Conservation (phyloP, 1,140 invertebrate genomes). For the Proales similis region DNA sequence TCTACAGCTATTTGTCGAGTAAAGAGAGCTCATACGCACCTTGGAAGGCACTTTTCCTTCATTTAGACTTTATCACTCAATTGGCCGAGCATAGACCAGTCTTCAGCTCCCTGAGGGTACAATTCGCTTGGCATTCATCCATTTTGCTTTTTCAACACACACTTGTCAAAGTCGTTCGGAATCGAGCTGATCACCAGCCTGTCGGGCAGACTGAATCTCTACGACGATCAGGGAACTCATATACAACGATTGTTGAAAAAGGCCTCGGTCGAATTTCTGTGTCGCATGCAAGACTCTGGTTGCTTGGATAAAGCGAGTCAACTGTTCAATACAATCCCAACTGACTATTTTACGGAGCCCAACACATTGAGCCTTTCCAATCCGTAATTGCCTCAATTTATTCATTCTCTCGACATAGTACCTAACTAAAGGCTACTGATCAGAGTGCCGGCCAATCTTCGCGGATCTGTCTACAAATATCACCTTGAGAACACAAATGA, state of each 20-base stretch:
- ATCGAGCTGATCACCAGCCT: too few relatives aligned
- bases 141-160: too few relatives aligned
- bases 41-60: constrained; percentile 8
- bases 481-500: constrained; percentile 13
- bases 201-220: too few relatives aligned
- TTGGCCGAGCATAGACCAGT: constrained; percentile 20
- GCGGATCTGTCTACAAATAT: not conserved
- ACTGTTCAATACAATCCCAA: not conserved
- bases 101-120: constrained; percentile 10
- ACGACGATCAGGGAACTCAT: constrained; percentile 2
- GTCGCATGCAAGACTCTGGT: constrained; percentile 22
- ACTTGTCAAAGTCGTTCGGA: too few relatives aligned
- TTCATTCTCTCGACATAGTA: not conserved
- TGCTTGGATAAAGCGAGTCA: constrained; percentile 29
- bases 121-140: not conserved
- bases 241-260: constrained; percentile 5
- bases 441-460: not conserved
- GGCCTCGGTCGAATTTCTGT: constrained; percentile 19
- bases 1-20: constrained; percentile 9
- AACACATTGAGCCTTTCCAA: not conserved
- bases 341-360: not conserved
- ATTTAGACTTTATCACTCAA: constrained; percentile 18
- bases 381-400: not conserved
- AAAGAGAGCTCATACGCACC: not conserved
- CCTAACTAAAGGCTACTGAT: not conserved